Base-by-base conservation (phyloP, 2,888 invertebrate genomes). In the Cantharis nigra region DNA sequence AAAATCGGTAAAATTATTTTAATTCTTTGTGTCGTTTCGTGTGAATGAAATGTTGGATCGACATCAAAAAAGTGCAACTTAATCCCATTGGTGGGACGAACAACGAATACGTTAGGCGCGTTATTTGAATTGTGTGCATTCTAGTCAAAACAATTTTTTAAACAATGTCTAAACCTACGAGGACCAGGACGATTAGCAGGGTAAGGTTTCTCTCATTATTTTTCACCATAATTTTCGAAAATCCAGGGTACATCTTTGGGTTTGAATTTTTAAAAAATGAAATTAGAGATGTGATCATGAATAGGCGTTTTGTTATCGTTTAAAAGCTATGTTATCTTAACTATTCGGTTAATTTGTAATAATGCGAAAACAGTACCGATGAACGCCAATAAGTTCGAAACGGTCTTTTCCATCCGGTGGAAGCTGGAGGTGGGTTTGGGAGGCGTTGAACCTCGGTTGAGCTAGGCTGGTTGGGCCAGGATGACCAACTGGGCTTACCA, bases 141-240 rank as follows among this genome's bases (percentile, higher is more conserved):
- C 75, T 76, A 78, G 77, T 77, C 75, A 75, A 23, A 23, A 7
- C 5, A 20, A 30, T 14, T 64, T 75, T 75, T 67, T 49, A 11
- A 69, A 81, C 70, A 73, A 85, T 85, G 85, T 84, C 84, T 11
- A 84, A 80, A 80, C 76, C 26, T 26, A 9, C 80, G 87, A 90
- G 86, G 63, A 80, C 83, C 63, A 84, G 87, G 80, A 87, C 85
- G 82, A 85, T 87, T 77, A 87, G 87, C 80, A 83, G 86, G 86
- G 87, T 87, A 85, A 79, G 84, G 82, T 76, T 18, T 70, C 11
- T 71, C 16, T 70, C 7, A 16, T 9, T 10, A 2, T 49, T n/a
- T 49, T 49, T n/a, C 2, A 7, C n/a, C 49, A n/a, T 49, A n/a
- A 49, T 49, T 49, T 49, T 33, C 13, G 0, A n/a, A 33, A 33